Conservation (phyloP, 1,140 invertebrate genomes). For the Coenobita brevimanus region DNA sequence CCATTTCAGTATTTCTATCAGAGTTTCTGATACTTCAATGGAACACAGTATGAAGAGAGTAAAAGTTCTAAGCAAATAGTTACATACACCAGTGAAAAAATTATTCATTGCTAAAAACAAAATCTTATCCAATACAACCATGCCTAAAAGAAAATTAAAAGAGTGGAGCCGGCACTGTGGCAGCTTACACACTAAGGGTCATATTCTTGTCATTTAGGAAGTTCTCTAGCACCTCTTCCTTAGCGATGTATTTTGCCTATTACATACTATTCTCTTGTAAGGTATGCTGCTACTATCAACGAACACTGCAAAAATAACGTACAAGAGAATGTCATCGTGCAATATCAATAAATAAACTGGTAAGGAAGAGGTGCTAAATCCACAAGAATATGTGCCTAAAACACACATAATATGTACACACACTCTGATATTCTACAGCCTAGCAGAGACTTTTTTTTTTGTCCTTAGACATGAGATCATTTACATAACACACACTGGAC, state of each 20-base stretch:
- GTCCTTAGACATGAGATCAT: constrained; percentile 66
- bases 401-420: constrained; percentile 50
- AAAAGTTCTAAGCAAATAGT: neutral
- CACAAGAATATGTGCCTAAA: no score
- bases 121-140: constrained; percentile 4
- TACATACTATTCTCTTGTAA: no score
- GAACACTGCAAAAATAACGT: no score
- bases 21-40: neutral
- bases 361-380: no score
- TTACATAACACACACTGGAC: constrained; percentile 50
- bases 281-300: no score
- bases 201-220: no score
- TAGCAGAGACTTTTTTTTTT: constrained; percentile 63
- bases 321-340: no score
- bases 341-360: no score
- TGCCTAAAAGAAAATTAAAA: constrained; percentile 47
- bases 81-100: neutral
- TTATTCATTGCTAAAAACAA: neutral
- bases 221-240: no score
- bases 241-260: no score
- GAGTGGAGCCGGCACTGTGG: constrained; percentile 61
- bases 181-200: constrained; percentile 60
- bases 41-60: neutral
- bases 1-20: no score
- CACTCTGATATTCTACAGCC: constrained; percentile 53